Percentiles rank a stretch among this genome's conserved stretches.
These are phyloP conservation scores for Anadara kagoshimensis DNA, from an alignment of 1,140 invertebrate species.

Conservation along the genomic window DNA sequence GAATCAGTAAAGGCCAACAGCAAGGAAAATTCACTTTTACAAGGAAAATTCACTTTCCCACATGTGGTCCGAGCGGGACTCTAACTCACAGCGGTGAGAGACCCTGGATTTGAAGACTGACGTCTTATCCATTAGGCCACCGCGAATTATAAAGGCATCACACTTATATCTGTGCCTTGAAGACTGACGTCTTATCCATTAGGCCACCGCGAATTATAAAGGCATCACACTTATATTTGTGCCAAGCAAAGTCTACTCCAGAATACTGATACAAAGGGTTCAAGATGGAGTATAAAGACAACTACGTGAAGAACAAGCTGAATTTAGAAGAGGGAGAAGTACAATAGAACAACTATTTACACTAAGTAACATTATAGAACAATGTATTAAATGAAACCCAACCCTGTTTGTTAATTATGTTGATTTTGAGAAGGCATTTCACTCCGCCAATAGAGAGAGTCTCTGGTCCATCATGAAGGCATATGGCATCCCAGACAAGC, in stretches of 20 bases:
- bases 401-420: conserved; percentile 26
- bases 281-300: conserved; percentile 22
- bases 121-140: neutral
- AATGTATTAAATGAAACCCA: conserved; percentile 18
- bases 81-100: too few species aligned
- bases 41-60: too few species aligned
- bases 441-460: conserved; percentile 16
- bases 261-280: conserved; percentile 17
- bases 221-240: conserved; percentile 9
- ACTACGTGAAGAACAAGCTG: conserved; percentile 24
- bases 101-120: too few species aligned
- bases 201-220: neutral
- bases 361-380: conserved; percentile 23
- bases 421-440: conserved; percentile 26
- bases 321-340: conserved; percentile 31
- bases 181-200: neutral
- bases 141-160: neutral
- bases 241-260: conserved; percentile 3
- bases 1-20: too few species aligned
- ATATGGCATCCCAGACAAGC: conserved; percentile 30
- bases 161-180: neutral
- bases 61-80: too few species aligned
- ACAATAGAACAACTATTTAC: conserved; percentile 36
- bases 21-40: too few species aligned
- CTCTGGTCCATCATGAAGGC: conserved; percentile 22